These are phyloP conservation scores for Scleropages formosus DNA, from an alignment of 2,797 vertebrate species.

Conservation along the genomic window DNA sequence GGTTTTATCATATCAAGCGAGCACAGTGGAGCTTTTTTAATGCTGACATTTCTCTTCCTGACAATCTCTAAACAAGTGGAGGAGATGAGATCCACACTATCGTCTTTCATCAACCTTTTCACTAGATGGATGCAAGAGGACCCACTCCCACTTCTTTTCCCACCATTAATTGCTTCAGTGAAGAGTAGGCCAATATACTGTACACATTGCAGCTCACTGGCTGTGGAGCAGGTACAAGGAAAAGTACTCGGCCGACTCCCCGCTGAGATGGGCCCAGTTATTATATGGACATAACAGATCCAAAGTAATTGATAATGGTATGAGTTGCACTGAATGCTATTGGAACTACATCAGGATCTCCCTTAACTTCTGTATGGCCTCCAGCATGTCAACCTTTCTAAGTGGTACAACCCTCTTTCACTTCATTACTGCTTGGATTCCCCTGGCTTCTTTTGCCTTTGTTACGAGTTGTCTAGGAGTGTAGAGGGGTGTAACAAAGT, in stretches of 20 bases:
- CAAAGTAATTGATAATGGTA: conserved; percentile 64
- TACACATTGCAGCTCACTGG: conserved; percentile 40
- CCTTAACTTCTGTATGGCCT: neutral
- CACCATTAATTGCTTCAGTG: conserved; percentile 90
- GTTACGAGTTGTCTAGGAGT: neutral
- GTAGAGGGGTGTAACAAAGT: no score
- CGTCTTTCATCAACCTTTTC: conserved; percentile 94
- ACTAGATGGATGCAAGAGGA: conserved; percentile 87
- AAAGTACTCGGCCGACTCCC: conserved; percentile 63
- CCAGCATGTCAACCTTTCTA: neutral
- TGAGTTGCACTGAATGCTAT: no score
- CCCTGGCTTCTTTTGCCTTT: neutral
- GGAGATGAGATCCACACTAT: conserved; percentile 97
- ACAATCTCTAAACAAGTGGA: conserved; percentile 98
- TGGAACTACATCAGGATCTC: no score
- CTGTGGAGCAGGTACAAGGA: conserved; percentile 61
- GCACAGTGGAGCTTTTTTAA: conserved; percentile 95
- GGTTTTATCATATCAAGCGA: conserved; percentile 98
- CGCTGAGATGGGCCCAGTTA: conserved; percentile 52
- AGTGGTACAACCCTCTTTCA: no score
- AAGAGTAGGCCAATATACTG: conserved; percentile 62
- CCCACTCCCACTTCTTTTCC: conserved; percentile 65
- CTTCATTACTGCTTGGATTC: conserved; percentile 9
- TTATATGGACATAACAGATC: conserved; percentile 62
- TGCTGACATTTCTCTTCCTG: conserved; percentile 99